Conservation (phyloP, 2,888 invertebrate genomes). For the Mimas tiliae region DNA sequence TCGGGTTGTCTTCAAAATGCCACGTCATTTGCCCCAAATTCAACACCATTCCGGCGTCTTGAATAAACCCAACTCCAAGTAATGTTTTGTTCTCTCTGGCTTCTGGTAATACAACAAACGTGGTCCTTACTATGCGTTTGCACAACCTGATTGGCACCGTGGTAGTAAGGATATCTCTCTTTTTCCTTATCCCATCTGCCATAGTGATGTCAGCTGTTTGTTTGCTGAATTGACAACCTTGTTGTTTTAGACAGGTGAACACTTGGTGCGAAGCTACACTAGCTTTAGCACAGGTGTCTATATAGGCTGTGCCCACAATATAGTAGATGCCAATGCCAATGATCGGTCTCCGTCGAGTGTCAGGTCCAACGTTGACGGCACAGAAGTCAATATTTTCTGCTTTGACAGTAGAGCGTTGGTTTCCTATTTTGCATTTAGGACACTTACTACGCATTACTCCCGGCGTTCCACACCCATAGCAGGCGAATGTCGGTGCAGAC, state of each 20-base stretch:
- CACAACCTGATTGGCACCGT: background rate
- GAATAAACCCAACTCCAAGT: slow-evolving; percentile 15
- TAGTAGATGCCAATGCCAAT: background rate
- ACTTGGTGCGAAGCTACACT: background rate
- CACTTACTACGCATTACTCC: background rate
- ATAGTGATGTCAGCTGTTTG: background rate
- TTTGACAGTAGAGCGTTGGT: background rate
- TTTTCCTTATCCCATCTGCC: background rate
- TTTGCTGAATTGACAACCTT: background rate
- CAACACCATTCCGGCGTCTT: slow-evolving; percentile 4
- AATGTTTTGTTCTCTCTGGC: background rate
- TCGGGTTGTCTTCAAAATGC: background rate
- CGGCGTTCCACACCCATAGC: background rate
- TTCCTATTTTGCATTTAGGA: background rate
- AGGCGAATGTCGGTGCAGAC: background rate
- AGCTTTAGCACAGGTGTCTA: background rate
- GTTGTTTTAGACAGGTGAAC: background rate
- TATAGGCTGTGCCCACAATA: background rate
- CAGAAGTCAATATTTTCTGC: background rate
- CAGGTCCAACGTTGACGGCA: background rate
- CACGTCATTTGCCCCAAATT: background rate
- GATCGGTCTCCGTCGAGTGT: background rate
- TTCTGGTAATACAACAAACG: slow-evolving; percentile 10
- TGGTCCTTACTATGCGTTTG: background rate
- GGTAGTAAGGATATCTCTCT: background rate